phyloP scores from a whole-genome alignment of 2,888 invertebrate genomes.

The Coleophora flavipennella region DNA sequence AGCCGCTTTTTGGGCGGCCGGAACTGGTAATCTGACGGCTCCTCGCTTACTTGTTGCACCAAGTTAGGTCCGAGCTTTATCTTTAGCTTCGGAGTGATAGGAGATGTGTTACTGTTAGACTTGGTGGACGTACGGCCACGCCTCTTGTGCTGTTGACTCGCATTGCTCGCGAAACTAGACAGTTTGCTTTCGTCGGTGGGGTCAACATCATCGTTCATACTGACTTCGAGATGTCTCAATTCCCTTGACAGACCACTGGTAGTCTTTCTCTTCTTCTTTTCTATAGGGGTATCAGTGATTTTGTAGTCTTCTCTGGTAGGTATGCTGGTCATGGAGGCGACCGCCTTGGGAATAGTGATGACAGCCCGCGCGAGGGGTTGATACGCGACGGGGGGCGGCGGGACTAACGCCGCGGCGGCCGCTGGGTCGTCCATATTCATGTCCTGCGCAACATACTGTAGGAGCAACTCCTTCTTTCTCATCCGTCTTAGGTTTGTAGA shows the following conservation, averaged over 20 bases:
- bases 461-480: conserved; percentile 90
- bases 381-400: conserved; percentile 74
- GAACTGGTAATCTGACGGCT: conserved; percentile 62
- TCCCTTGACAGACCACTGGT: conserved; percentile 72
- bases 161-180: conserved; percentile 29
- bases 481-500: conserved; percentile 86
- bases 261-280: conserved; percentile 78
- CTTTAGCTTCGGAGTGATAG: conserved; percentile 75
- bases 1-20: conserved; percentile 89
- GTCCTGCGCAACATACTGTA: conserved; percentile 86
- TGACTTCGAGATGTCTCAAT: conserved; percentile 75
- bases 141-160: conserved; percentile 37
- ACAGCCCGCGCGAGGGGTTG: conserved; percentile 77
- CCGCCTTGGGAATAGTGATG: conserved; percentile 89
- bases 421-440: conserved; percentile 87
- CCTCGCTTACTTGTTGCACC: conserved; percentile 66
- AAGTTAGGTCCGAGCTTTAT: conserved; percentile 78
- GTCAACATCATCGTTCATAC: conserved; percentile 71
- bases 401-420: conserved; percentile 57
- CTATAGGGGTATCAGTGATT: conserved; percentile 75
- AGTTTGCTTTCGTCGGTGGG: conserved; percentile 44
- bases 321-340: conserved; percentile 90
- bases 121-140: conserved; percentile 42
- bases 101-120: conserved; percentile 30
- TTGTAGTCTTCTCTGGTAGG: conserved; percentile 90